Percentiles rank a stretch among this genome's conserved stretches.
These are phyloP conservation scores for Spinus pinus DNA, from an alignment of 2,797 vertebrate genomes.

Conservation along the genomic window DNA sequence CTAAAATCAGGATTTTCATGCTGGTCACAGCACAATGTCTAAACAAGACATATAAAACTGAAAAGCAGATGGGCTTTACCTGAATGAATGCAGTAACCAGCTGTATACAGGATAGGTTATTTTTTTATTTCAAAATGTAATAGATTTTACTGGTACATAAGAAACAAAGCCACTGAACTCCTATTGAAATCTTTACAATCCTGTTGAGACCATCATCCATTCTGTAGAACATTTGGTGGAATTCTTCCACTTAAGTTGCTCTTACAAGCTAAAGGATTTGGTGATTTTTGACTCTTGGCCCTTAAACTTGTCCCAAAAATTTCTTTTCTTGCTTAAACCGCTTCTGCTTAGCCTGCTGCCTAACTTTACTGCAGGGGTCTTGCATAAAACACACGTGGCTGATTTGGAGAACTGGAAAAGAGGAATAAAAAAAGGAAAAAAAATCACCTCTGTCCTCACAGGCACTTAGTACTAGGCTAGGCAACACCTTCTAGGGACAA, in stretches of 20 bases:
- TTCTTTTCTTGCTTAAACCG: background rate
- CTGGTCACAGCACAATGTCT: background rate
- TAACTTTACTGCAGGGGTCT: background rate
- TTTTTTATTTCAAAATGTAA: background rate
- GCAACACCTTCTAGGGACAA: fast-evolving
- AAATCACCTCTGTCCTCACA: background rate
- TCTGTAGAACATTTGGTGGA: background rate
- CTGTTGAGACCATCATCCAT: background rate
- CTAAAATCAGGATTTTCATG: background rate
- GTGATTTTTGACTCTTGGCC: background rate
- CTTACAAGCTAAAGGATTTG: background rate
- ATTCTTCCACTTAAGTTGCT: background rate
- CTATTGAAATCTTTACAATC: background rate
- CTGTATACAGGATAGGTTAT: background rate
- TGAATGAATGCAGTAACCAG: background rate
- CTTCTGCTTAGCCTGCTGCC: background rate
- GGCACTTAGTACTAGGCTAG: background rate
- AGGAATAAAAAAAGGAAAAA: background rate
- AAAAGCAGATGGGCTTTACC: background rate
- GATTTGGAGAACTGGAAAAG: background rate
- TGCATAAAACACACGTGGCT: background rate
- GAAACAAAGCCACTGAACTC: background rate
- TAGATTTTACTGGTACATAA: background rate
- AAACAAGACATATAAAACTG: background rate
- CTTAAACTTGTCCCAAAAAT: background rate